Base-by-base conservation (phyloP, 30 jellyfish, hydroid and myxozoan species). In the Aurelia aurita complex sp. Pacific region DNA sequence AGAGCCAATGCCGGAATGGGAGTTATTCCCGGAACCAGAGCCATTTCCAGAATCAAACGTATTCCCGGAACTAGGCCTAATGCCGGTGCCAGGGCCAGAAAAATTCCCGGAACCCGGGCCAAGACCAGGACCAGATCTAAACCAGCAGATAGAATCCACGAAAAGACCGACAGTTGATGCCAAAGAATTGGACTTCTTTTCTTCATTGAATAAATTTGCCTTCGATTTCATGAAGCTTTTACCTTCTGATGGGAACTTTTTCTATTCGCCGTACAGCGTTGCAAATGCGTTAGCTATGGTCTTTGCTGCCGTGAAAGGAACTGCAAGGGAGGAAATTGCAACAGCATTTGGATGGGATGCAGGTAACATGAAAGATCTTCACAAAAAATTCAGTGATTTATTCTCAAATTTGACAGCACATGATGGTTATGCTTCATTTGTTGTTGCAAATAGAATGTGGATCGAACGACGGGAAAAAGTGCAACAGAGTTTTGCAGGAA, bases 401-500 rank as follows among this genome's bases (percentile, higher is more conserved):
- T 51, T 60, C 64, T 32, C 57, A 35, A 40, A 61, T 10, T 53
- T 57, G 8, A 66, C 82, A 0, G 64, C 52, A 38, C 29, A 80
- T 34, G 74, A 62, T 15, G 52, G 85, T 0, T 54, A 17, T 9
- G 63, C 70, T 1, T 46, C 72, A n/a, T 11, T 91, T 10, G 74
- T 70, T 34, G 66, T 79, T 5, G 97, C 96, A 14, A 91, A 85
- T 78, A 38, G 83, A 33, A 61, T 91, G 11, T 91, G 97, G 97
- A 66, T 91, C 7, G 76, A 91, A 8, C 32, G 65, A 54, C 43
- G 73, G 35, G 74, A 33, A 64, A 40, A 83, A 64, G 54, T 82
- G 50, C 54, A 67, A 72, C 15, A 12, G 17, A 63, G 79, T 6
- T 91, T 74, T 60, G 52, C 53, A 17, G 6, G 57, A 3, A 82